Evolutionary conservation across 1,140 invertebrate genomes (phyloP), one percentile per base, ranked within the genome.

Genomic region (Grapholita molesta): DNA sequence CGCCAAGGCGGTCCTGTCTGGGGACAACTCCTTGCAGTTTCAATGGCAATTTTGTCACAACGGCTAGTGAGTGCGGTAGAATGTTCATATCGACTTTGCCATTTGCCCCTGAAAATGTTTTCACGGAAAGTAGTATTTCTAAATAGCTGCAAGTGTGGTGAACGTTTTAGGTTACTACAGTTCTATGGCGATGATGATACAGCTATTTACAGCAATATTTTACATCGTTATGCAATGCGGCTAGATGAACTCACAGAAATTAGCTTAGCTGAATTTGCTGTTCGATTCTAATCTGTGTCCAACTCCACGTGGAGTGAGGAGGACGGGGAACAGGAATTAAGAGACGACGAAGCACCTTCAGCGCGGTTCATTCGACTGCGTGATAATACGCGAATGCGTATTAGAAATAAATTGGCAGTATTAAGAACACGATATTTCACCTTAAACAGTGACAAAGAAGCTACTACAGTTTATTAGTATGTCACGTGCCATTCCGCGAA

Each of bases 301-400:
- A 52, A 33, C 38, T 24, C 70, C 25, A 1, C 42, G 23, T 72
- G 68, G 55, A 53, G 6, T 3, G 72, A 79, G 6, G 77, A 79
- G n/a, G 53, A 75, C 53, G 68, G 73, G 9, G 77, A 79, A 30
- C 11, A 7, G 12, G 71, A 79, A 30, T 21, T 76, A 48, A 70
- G 68, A 65, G 35, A 64, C 8, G 30, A 68, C 15, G 67, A 79
- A 23, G 64, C 21, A 61, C 30, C 30, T 18, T 65, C 66, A 21
- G n/a, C 30, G n/a, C 66, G 52, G 1, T 70, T 52, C 70, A 75
- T 78, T 4, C 64, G 9, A 70, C 57, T 78, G 15, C 24, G 18
- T 8, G 75, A 79, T n/a, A 74, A 82, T 23, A 73, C 70, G 4
- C 21, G 73, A 66, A 79, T 82, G 78, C 73, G 70, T 28, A 69